Evolutionary conservation across 2,113 vertebrate species (phyloP), one percentile per base, ranked within the genome.

Genomic region (Tangachromis dhanisi): DNA sequence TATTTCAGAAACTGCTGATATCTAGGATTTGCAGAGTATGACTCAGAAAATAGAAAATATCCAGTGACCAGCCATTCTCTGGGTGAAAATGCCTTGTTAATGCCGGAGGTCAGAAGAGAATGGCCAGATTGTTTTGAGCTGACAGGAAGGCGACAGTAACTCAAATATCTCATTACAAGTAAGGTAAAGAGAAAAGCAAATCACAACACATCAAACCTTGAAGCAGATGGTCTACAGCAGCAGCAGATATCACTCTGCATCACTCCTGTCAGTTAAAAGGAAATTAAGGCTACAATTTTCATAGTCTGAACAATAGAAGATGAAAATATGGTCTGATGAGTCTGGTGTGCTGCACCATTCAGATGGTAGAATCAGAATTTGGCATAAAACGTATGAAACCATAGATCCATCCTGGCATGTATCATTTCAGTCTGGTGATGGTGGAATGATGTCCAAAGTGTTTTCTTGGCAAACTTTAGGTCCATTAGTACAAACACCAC

Each of bases 61-160:
- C 38, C 21, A 3, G 40, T 45, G 66, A 0, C 13, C 40, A 45
- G 40, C 21, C 2, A 1, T 0, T 1, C 3, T 26, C 38, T 73
- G 38, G 1, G 38, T 73, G 38, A 42, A 73, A 73, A 73, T 26
- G 68, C 38, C 13, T 73, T 29, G 40, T 47, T 73, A 45, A 47
- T 73, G 40, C 40, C 14, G 2, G 68, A 29, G 0, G 68, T 47
- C 68, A 17, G 24, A 2, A 7, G 14, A 73, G 68, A 47, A 0
- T 17, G 0, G 21, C 6, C 40, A 73, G 68, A 73, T 45, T 47
- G 68, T 45, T 45, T 73, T 21, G 6, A 47, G 68, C 40, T 47
- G 24, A 47, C 40, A 47, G 40, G 24, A 76, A 47, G 14, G 40
- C 6, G 9, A 47, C 40, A 76, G 68, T 26, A 47, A 76, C 14